Conservation (phyloP, 2,888 invertebrate genomes). For the Eupeodes latifasciatus region DNA sequence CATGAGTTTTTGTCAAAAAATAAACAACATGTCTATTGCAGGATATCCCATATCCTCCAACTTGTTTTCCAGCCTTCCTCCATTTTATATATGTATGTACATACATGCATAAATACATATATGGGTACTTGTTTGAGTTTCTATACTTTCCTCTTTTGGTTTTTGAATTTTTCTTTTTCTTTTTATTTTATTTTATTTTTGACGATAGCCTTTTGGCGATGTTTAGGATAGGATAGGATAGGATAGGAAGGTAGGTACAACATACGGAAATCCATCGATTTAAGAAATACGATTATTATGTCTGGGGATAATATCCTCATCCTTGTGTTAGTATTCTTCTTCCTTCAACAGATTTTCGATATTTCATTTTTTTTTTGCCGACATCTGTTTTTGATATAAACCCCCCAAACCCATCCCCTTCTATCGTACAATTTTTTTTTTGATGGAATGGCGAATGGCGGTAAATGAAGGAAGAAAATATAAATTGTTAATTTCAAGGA, state of each 20-base stretch:
- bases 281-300: conserved; percentile 55
- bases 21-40: conserved; percentile 57
- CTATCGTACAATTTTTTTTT: not conserved
- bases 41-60: conserved; percentile 44
- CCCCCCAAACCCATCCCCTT: not conserved
- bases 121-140: not conserved
- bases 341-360: conserved; percentile 25
- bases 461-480: conserved; percentile 39
- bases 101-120: too few relatives aligned
- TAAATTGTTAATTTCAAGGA: conserved; percentile 53
- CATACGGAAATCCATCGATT: conserved; percentile 68
- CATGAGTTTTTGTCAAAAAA: conserved; percentile 41
- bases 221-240: not conserved
- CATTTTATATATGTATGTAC: not conserved
- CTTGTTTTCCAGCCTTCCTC: not conserved
- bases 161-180: not conserved
- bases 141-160: not conserved
- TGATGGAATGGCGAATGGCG: conserved; percentile 11
- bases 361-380: conserved; percentile 34
- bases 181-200: not conserved
- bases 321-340: not conserved
- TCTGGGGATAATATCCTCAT: conserved; percentile 57
- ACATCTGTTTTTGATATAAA: conserved; percentile 67
- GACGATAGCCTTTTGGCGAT: conserved; percentile 34
- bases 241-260: not conserved